Conservation (phyloP, 2,797 vertebrate species). For the Tachyglossus aculeatus region DNA sequence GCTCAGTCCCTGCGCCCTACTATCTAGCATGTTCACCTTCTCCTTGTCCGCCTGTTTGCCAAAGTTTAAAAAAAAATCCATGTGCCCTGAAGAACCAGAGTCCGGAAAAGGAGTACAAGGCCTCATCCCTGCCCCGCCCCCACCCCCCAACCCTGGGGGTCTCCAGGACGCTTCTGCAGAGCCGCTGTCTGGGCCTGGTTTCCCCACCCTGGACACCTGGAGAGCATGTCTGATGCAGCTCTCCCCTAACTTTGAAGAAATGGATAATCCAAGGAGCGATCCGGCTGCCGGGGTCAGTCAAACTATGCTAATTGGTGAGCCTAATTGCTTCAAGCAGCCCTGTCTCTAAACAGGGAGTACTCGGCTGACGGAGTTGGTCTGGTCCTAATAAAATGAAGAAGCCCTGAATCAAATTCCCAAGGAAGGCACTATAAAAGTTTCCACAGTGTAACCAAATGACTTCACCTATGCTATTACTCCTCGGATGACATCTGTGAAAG, state of each 20-base stretch:
- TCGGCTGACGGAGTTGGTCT: constrained; percentile 69
- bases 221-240: constrained; percentile 32
- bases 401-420: constrained; percentile 73
- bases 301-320: constrained; percentile 73
- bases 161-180: background rate
- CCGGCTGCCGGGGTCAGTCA: constrained; percentile 63
- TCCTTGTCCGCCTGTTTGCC: background rate
- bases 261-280: constrained; percentile 49
- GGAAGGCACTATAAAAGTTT: constrained; percentile 75
- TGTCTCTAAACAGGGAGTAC: constrained; percentile 66
- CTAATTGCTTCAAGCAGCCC: constrained; percentile 77
- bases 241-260: constrained; percentile 51
- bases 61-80: no score
- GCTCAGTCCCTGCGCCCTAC: background rate
- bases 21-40: constrained; percentile 2
- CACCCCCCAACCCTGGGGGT: no score
- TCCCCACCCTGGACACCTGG: constrained; percentile 22
- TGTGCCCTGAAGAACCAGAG: background rate
- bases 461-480: constrained; percentile 70
- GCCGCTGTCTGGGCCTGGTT: constrained; percentile 2
- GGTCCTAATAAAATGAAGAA: constrained; percentile 79
- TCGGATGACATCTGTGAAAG: constrained; percentile 72
- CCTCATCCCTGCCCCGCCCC: no score
- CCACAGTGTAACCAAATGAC: constrained; percentile 74
- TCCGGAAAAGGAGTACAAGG: background rate